Conservation (phyloP, 1,140 invertebrate species). For the Artemia franciscana region DNA sequence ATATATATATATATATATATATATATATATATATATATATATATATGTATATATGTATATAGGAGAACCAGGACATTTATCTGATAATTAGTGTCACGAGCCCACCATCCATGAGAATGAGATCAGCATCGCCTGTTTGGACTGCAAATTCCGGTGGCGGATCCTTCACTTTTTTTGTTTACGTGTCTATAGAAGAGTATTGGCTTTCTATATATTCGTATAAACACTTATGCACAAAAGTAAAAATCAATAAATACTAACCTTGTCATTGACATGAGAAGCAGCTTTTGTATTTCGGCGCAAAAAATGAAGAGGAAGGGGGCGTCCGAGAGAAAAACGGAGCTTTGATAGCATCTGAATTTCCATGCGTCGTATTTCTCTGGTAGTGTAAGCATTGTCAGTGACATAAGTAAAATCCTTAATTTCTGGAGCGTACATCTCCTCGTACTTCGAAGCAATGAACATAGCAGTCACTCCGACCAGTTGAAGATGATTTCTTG, state of each 20-base stretch:
- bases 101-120: too few relatives aligned
- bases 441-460: conserved; percentile 85
- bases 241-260: conserved; percentile 20
- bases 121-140: too few relatives aligned
- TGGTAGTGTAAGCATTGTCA: conserved; percentile 58
- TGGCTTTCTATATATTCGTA: background rate
- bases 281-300: conserved; percentile 52
- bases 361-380: conserved; percentile 65
- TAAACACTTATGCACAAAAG: background rate
- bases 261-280: conserved; percentile 18
- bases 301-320: conserved; percentile 67
- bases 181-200: background rate
- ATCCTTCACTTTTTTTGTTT: background rate
- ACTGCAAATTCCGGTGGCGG: too few relatives aligned
- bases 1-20: too few relatives aligned
- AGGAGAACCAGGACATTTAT: too few relatives aligned
- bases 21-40: too few relatives aligned
- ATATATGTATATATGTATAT: too few relatives aligned
- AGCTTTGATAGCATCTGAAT: conserved; percentile 43
- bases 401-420: conserved; percentile 77
- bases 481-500: conserved; percentile 50
- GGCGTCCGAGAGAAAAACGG: conserved; percentile 56
- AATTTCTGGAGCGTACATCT: conserved; percentile 70
- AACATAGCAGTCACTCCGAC: conserved; percentile 77
- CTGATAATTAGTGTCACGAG: too few relatives aligned